Conservation (phyloP, 1,140 invertebrate species). For the Pollicipes pollicipes region DNA sequence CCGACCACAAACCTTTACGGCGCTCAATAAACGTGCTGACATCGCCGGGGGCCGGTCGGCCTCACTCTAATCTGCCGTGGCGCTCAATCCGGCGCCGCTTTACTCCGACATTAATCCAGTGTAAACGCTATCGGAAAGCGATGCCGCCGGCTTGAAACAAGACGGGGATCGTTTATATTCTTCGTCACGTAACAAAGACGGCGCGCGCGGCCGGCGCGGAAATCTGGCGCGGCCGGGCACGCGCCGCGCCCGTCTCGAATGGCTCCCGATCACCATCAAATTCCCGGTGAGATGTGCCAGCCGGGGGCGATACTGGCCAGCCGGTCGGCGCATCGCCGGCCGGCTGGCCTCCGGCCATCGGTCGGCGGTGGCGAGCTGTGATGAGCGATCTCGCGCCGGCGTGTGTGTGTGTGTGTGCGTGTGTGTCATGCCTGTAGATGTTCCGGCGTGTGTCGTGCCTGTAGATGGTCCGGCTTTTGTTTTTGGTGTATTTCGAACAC, state of each 20-base stretch:
- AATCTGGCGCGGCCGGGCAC: background rate
- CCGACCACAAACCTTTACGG: background rate
- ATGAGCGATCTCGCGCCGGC: background rate
- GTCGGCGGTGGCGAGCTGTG: too few relatives aligned
- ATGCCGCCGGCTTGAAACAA: background rate
- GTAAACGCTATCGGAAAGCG: constrained; percentile 1
- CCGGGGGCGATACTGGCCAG: background rate
- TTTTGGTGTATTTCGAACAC: too few relatives aligned
- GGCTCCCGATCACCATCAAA: background rate
- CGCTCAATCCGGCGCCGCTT: background rate
- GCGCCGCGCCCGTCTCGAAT: background rate
- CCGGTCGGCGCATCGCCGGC: too few relatives aligned
- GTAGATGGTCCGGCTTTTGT: too few relatives aligned
- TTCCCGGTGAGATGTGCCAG: background rate
- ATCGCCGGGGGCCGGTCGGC: background rate
- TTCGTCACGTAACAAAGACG: background rate
- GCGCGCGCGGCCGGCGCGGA: background rate
- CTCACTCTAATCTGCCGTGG: background rate
- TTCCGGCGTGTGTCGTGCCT: too few relatives aligned
- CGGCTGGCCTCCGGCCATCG: background rate
- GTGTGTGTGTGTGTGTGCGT: background rate
- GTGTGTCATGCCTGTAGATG: too few relatives aligned
- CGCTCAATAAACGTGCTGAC: background rate
- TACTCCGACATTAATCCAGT: background rate
- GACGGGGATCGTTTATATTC: background rate